Evolutionary conservation across 2,113 vertebrate genomes (phyloP).

Genomic region (Pavo muticus): DNA sequence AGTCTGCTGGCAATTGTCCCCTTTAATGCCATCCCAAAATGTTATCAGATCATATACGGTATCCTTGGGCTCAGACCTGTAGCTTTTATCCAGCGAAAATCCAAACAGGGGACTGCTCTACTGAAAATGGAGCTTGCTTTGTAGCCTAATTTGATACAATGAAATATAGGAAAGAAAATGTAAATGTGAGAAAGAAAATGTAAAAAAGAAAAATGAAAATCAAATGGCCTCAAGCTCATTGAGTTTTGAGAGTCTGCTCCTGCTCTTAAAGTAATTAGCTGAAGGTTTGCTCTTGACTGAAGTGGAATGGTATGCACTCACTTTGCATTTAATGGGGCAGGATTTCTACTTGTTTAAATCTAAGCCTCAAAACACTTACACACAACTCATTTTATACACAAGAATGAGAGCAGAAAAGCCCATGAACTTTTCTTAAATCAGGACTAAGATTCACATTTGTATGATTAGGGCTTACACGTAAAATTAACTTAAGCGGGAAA

Average conservation of each 20-base stretch:
- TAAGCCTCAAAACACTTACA: not conserved
- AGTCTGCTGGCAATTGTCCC: conserved; percentile 49
- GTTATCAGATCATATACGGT: not conserved
- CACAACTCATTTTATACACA: not conserved
- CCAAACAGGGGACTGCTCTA: not conserved
- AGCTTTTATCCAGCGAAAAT: not conserved
- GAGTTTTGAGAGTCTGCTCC: conserved; percentile 4
- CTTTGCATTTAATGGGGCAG: not conserved
- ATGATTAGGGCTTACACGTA: not conserved
- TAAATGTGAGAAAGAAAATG: not conserved
- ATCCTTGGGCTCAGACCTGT: not conserved
- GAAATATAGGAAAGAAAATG: not conserved
- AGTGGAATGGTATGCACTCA: not conserved
- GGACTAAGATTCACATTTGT: not conserved
- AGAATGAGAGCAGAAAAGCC: not conserved
- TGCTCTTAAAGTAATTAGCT: conserved; percentile 32
- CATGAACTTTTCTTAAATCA: not conserved
- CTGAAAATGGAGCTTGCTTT: not conserved
- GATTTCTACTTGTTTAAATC: not conserved
- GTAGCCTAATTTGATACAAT: not conserved
- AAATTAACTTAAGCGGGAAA: not conserved
- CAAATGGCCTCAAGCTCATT: not conserved
- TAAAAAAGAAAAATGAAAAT: conserved; percentile 27
- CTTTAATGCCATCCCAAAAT: conserved; percentile 9
- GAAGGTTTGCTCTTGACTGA: conserved; percentile 13